A percentile compares a stretch with the other conserved stretches of the same genome.
These are phyloP conservation scores for Suillia variegata DNA, from an alignment of 2,888 invertebrate genomes.

Conservation along the genomic window DNA sequence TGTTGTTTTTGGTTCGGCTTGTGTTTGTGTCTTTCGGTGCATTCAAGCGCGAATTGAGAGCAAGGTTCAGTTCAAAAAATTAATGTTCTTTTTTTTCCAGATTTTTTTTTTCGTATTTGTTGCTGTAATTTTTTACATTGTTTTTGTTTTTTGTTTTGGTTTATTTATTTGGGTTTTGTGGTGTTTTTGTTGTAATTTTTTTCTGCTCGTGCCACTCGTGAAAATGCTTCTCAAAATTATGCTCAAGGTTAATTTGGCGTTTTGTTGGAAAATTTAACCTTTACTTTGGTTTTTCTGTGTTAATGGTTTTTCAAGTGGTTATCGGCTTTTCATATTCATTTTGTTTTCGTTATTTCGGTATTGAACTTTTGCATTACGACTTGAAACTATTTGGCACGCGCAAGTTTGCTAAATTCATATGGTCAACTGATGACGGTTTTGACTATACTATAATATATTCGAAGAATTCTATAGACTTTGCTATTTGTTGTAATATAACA, in stretches of 20 bases:
- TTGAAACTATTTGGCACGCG: too few species aligned
- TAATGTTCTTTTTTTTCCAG: conserved; percentile 27
- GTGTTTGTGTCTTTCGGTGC: conserved; percentile 20
- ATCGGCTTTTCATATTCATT: too few species aligned
- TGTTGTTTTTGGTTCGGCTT: too few species aligned
- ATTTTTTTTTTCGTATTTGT: conserved; percentile 5
- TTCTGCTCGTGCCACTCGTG: conserved; percentile 14
- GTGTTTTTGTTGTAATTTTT: conserved; percentile 19
- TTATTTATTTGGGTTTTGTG: conserved; percentile 16
- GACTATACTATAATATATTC: too few species aligned
- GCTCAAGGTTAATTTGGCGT: conserved; percentile 28
- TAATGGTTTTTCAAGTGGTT: too few species aligned
- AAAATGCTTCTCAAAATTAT: conserved; percentile 24
- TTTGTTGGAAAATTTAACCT: conserved; percentile 24
- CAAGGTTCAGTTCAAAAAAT: conserved; percentile 36
- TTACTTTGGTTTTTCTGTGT: conserved; percentile 10
- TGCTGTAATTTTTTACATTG: conserved; percentile 25
- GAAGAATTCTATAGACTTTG: too few species aligned
- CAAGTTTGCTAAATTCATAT: too few species aligned
- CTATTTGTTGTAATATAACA: too few species aligned
- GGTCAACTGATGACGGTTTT: too few species aligned
- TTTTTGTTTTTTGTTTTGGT: conserved; percentile 25
- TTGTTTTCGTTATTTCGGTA: too few species aligned
- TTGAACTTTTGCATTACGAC: too few species aligned
- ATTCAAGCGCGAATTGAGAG: conserved; percentile 43